A percentile compares a stretch with the other conserved stretches of the same genome.
Conservation (phyloP, 2,888 invertebrate genomes). For the Nomada flava region DNA sequence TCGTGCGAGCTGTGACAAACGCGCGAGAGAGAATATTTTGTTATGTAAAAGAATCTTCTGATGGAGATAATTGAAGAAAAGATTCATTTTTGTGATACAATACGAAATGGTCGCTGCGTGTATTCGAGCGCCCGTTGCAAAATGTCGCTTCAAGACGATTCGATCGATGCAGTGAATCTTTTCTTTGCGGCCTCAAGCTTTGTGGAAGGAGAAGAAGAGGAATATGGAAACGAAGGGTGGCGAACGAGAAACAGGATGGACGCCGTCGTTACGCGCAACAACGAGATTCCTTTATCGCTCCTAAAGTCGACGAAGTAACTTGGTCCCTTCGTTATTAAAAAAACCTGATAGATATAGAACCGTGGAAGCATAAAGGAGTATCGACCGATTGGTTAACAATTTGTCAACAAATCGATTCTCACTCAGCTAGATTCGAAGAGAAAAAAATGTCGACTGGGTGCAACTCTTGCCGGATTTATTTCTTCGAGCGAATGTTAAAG, state of each 20-base stretch:
- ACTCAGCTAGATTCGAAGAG: background rate
- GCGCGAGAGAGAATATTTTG: slow-evolving; percentile 71
- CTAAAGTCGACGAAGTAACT: slow-evolving; percentile 19
- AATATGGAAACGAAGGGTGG: background rate
- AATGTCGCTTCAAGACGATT: slow-evolving; percentile 13
- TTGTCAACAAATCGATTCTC: slow-evolving; percentile 2
- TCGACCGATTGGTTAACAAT: slow-evolving; percentile 36
- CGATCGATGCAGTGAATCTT: background rate
- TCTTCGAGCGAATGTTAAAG: background rate
- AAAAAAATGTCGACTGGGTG: slow-evolving; percentile 24
- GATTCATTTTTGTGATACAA: slow-evolving; percentile 12
- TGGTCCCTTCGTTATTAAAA: slow-evolving; percentile 27
- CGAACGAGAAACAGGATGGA: background rate
- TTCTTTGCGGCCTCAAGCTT: slow-evolving; percentile 19
- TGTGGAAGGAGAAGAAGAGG: slow-evolving; percentile 2
- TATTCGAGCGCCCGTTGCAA: slow-evolving; percentile 22
- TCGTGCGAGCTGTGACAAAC: slow-evolving; percentile 41
- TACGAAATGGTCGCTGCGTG: slow-evolving; percentile 16
- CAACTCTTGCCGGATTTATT: slow-evolving; percentile 33
- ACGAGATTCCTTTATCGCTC: slow-evolving; percentile 57
- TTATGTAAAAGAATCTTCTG: slow-evolving; percentile 58
- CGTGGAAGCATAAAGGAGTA: slow-evolving; percentile 9
- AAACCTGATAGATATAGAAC: background rate
- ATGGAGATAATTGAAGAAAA: background rate
- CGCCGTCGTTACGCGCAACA: slow-evolving; percentile 63